A percentile compares a stretch with the other conserved stretches of the same genome.
Conservation (phyloP, 2,888 invertebrate genomes). For the Brenthis ino region DNA sequence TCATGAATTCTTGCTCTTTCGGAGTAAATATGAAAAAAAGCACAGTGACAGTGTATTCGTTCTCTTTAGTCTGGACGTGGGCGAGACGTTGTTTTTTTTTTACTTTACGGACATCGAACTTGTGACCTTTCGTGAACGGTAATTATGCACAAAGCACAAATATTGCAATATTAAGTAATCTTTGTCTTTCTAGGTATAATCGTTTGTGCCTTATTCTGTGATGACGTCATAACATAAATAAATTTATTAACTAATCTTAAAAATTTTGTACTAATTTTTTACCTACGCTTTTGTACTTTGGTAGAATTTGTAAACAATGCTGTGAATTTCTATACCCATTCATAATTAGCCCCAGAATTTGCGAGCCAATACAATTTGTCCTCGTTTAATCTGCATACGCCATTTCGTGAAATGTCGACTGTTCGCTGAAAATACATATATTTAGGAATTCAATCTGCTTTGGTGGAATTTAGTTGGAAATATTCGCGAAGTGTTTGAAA, state of each 20-base stretch:
- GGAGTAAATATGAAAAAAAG: no score
- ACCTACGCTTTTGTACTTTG: not conserved
- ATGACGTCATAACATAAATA: no score
- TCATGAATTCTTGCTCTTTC: no score
- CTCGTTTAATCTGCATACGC: slow-evolving; percentile 34
- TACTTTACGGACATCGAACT: no score
- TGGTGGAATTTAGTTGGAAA: slow-evolving; percentile 11
- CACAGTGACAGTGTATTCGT: no score
- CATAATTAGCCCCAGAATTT: slow-evolving; percentile 35
- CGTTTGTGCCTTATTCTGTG: no score
- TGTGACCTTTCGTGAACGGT: no score
- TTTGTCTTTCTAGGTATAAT: no score
- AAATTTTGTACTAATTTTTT: not conserved
- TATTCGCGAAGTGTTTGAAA: slow-evolving; percentile 17
- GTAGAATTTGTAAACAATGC: slow-evolving; percentile 1
- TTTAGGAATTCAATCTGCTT: slow-evolving; percentile 27
- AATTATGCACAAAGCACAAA: no score
- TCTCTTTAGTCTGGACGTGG: no score
- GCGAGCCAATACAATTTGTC: slow-evolving; percentile 34
- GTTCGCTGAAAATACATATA: slow-evolving; percentile 30
- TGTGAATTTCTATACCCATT: slow-evolving; percentile 24
- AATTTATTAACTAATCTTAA: not conserved
- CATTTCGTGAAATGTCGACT: slow-evolving; percentile 25
- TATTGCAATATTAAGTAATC: no score
- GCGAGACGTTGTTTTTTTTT: no score